Percentiles rank a stretch among this genome's conserved stretches.
These are phyloP conservation scores for Drosophila bipectinata DNA, from an alignment of 1,140 invertebrate species.

Conservation along the genomic window DNA sequence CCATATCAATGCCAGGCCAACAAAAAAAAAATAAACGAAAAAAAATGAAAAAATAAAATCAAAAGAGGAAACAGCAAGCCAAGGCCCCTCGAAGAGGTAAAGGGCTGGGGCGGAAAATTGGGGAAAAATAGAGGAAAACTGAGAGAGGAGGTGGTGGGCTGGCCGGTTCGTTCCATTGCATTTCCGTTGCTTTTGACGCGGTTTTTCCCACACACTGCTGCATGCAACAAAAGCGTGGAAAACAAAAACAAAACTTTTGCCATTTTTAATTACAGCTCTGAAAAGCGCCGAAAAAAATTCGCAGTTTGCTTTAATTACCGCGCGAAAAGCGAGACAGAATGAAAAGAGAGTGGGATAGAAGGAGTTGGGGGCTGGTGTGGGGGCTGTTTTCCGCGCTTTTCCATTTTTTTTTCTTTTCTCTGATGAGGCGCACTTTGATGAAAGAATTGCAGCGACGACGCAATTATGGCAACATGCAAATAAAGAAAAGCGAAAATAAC, in stretches of 20 bases:
- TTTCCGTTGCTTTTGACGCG: conserved; percentile 77
- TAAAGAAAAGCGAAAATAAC: conserved; percentile 79
- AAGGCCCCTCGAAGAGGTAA: conserved; percentile 30
- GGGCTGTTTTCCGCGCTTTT: conserved; percentile 7
- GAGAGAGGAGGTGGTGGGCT: conserved; percentile 2
- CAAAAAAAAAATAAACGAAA: conserved; percentile 25
- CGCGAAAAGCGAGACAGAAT: conserved; percentile 37
- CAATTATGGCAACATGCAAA: conserved; percentile 80
- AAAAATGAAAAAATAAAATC: conserved; percentile 6
- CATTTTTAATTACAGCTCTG: conserved; percentile 79
- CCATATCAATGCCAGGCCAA: conserved; percentile 55
- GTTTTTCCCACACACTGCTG: conserved; percentile 53
- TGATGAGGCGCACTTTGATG: conserved; percentile 80
- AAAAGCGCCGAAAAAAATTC: conserved; percentile 76
- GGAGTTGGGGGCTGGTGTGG: not conserved
- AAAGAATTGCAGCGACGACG: conserved; percentile 69
- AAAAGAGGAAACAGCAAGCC: conserved; percentile 11
- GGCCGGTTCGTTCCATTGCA: conserved; percentile 55
- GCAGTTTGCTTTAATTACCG: conserved; percentile 78
- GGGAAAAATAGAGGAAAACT: conserved; percentile 20
- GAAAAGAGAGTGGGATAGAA: conserved; percentile 2
- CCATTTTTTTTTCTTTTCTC: conserved; percentile 8
- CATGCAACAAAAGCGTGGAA: conserved; percentile 38
- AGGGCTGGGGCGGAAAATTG: conserved; percentile 12
- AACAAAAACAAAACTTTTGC: conserved; percentile 63